Evolutionary conservation across 2,888 invertebrate species (phyloP).

Genomic region (Cataglyphis albicans): DNA sequence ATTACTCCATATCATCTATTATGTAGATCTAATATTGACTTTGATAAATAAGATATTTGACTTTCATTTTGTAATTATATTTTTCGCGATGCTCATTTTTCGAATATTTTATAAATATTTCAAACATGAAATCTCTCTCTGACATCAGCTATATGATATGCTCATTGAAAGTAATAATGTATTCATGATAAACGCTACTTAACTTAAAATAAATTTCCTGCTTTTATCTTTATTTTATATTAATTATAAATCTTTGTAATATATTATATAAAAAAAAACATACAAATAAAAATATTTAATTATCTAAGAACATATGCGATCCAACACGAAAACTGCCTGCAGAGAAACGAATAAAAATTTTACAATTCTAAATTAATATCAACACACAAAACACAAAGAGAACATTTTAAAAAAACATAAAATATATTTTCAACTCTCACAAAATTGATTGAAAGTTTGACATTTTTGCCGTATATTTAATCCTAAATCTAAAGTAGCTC

Average conservation of each 20-base stretch:
- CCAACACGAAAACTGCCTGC: background rate
- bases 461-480: background rate
- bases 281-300: background rate
- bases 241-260: background rate
- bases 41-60: background rate
- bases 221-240: background rate
- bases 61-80: slow-evolving; percentile 10
- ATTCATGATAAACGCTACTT: background rate
- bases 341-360: background rate
- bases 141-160: background rate
- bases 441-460: background rate
- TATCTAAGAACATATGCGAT: background rate
- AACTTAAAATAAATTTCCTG: slow-evolving; percentile 3
- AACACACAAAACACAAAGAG: background rate
- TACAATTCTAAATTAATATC: background rate
- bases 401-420: background rate
- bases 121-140: background rate
- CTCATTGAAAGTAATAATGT: slow-evolving; percentile 6
- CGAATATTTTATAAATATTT: slow-evolving; percentile 6
- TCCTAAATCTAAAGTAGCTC: background rate
- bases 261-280: background rate
- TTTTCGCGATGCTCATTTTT: background rate
- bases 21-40: background rate
- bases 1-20: background rate
- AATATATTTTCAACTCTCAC: background rate